Percentiles rank a stretch among this genome's conserved stretches.
Conservation (phyloP, 1,140 invertebrate genomes). For the Drosophila hydei region DNA sequence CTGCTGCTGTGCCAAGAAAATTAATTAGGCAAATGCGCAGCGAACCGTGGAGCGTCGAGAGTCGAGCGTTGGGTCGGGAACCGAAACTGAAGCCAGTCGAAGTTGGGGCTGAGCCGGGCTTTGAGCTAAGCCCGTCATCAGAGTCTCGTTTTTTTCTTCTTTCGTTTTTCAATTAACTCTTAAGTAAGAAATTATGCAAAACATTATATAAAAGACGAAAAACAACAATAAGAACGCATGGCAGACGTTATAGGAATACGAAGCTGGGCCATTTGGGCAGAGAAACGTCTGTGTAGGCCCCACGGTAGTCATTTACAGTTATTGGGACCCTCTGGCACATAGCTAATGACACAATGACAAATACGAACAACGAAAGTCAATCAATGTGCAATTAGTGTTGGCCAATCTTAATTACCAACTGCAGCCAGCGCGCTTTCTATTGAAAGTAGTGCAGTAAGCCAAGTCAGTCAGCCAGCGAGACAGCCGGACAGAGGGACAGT, state of each 20-base stretch:
- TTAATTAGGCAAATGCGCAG: constrained; percentile 82
- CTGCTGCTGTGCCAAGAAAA: constrained; percentile 74
- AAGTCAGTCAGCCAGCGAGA: constrained; percentile 37
- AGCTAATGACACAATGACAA: constrained; percentile 59
- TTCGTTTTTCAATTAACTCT: constrained; percentile 79
- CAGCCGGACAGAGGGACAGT: constrained; percentile 10
- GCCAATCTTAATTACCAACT: constrained; percentile 58
- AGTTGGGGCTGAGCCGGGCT: constrained; percentile 41
- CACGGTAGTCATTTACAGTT: constrained; percentile 44
- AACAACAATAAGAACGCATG: constrained; percentile 33
- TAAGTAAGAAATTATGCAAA: constrained; percentile 84
- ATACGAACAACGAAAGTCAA: constrained; percentile 63
- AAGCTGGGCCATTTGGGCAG: constrained; percentile 24
- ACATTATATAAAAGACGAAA: constrained; percentile 49
- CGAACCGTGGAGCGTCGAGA: constrained; percentile 67
- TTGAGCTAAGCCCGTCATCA: constrained; percentile 42
- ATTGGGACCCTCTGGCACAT: constrained; percentile 18
- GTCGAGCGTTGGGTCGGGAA: constrained; percentile 40
- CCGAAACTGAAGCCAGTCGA: constrained; percentile 24
- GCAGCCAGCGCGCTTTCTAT: constrained; percentile 58
- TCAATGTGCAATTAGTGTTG: constrained; percentile 72
- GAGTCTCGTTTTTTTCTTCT: constrained; percentile 28
- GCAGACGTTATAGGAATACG: constrained; percentile 50
- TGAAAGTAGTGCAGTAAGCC: constrained; percentile 72
- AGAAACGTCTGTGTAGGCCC: constrained; percentile 16